Conservation (phyloP, 2,797 vertebrate species). For the Taenioides sp. region DNA sequence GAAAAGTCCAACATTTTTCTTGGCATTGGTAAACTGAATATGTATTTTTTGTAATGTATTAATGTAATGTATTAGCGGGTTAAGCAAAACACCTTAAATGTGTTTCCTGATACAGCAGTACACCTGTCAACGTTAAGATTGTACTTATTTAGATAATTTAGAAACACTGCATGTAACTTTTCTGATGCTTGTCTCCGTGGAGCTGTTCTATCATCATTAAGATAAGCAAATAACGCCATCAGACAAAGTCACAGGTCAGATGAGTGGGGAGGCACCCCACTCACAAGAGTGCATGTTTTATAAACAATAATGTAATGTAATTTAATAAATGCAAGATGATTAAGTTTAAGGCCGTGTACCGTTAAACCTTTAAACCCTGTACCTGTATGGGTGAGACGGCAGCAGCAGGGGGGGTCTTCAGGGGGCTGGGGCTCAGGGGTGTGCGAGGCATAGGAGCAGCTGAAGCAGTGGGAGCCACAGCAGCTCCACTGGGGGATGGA, state of each 20-base stretch:
- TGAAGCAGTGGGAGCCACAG: conserved; percentile 69
- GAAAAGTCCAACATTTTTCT: neutral
- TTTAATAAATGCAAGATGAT: no score
- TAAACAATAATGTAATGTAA: no score
- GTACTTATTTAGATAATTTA: neutral
- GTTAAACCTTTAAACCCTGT: neutral
- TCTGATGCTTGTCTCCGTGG: no score
- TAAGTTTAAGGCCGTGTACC: no score
- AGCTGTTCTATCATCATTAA: no score
- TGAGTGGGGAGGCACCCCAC: no score
- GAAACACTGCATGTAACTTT: neutral
- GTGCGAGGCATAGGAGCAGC: conserved; percentile 86
- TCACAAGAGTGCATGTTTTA: no score
- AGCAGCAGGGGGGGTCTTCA: conserved; percentile 95
- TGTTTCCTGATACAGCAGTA: neutral
- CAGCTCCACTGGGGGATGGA: conserved; percentile 59
- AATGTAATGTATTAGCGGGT: neutral
- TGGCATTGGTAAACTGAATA: neutral
- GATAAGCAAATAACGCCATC: no score
- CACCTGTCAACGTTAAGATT: neutral
- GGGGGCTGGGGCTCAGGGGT: conserved; percentile 93
- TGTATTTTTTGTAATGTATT: neutral
- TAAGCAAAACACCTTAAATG: neutral
- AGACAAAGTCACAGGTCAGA: no score
- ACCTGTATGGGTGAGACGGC: conserved; percentile 95